Base-by-base conservation (phyloP, 2,888 invertebrate species). In the Stenoptilia bipunctidactyla region DNA sequence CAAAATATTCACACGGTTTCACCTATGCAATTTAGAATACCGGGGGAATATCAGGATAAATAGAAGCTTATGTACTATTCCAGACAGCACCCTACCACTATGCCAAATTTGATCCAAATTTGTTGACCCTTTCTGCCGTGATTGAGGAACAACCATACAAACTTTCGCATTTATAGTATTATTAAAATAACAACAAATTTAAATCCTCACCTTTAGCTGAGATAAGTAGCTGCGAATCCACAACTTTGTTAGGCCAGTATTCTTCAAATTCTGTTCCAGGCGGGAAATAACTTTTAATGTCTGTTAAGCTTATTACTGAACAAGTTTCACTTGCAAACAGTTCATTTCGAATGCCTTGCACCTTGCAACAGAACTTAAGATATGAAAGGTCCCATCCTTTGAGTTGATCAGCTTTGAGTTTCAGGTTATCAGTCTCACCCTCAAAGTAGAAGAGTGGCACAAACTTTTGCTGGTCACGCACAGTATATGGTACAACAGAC, bases 301-400 rank as follows among this genome's bases (percentile, higher is more conserved):
- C 95, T 33, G 92, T 90, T 52, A 96, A 86, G 83, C 94, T 94
- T 44, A 96, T 95, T 56, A 95, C 95, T 40, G 92, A 92, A 72
- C 95, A 95, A 8, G 93, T 92, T 62, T 95, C 94, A 84, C 93
- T 93, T 13, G 94, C 93, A 74, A 96, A 95, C 44, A 96, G 75
- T 80, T 96, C 95, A 62, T 94, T 95, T 49, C 95, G 85, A 53
- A 96, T 95, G 39, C 95, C 95, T 75, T 95, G 95, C 49, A 96
- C 95, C 79, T 95, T 96, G 75, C 96, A 96, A 76, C 96, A 96
- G 71, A 96, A 95, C 74, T 96, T 96, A 48, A 96, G 84, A 71
- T 96, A 96, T 0, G 95, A 93, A 50, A 96, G 77, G 74, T 96
- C 95, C 96, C 96, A 96, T 44, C 94, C 94, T 61, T 93, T 92